phyloP scores from a whole-genome alignment of 2,797 vertebrate genomes.

The Labroides dimidiatus region DNA sequence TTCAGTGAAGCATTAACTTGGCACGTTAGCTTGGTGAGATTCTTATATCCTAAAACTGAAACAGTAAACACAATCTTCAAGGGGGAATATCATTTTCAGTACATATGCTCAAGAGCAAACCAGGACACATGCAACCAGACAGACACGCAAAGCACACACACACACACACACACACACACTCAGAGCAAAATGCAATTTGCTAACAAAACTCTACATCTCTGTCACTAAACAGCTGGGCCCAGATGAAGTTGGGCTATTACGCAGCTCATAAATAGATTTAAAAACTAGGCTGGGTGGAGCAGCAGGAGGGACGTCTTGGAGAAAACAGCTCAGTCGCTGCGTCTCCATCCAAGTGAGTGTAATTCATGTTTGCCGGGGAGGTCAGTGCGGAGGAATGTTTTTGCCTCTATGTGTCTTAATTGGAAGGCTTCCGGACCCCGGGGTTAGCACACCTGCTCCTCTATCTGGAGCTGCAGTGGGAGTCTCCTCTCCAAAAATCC shows the following conservation, averaged over 20 bases:
- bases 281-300: slow-evolving; percentile 63
- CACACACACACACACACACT: slow-evolving; percentile 8
- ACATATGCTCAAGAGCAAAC: slow-evolving; percentile 18
- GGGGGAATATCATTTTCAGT: slow-evolving; percentile 56
- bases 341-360: slow-evolving; percentile 63
- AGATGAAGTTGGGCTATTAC: slow-evolving; percentile 67
- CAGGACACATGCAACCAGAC: slow-evolving; percentile 22
- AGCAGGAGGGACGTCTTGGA: slow-evolving; percentile 58
- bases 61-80: slow-evolving; percentile 49
- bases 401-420: slow-evolving; percentile 85
- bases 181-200: slow-evolving; percentile 35
- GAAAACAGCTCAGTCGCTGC: slow-evolving; percentile 55
- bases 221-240: slow-evolving; percentile 69
- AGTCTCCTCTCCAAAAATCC: slow-evolving; percentile 69
- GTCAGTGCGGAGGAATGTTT: slow-evolving; percentile 76
- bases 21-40: slow-evolving; percentile 44
- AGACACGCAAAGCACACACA: slow-evolving; percentile 13
- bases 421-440: slow-evolving; percentile 81
- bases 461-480: slow-evolving; percentile 73
- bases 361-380: slow-evolving; percentile 67
- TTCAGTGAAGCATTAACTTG: slow-evolving; percentile 27
- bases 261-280: slow-evolving; percentile 73
- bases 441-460: slow-evolving; percentile 85
- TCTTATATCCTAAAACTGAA: slow-evolving; percentile 33
- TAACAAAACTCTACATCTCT: slow-evolving; percentile 47